Evolutionary conservation across 2,113 vertebrate species (phyloP), one percentile per base, ranked within the genome.

Genomic region (Orcinus orca): DNA sequence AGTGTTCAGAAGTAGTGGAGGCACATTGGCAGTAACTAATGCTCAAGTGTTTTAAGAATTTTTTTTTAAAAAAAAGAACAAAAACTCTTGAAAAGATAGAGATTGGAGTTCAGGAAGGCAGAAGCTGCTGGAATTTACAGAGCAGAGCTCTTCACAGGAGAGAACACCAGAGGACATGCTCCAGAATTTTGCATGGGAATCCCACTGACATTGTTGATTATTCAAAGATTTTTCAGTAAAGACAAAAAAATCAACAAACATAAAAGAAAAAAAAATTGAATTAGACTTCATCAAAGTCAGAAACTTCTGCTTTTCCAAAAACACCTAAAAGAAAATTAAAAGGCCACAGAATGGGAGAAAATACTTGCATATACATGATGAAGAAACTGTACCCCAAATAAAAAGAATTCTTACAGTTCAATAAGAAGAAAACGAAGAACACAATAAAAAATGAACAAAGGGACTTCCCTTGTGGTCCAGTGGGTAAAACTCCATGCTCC

Each of bases 251-350:
- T 0, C 31, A 55, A 4, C 2, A 89, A 79, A 44, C 4, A 81
- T 60, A 60, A 36, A 76, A 20, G 33, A 50, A 33, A 82, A 76
- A 50, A 36, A 73, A 47, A 53, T 3, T 81, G 21, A 92, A 67
- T 36, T 90, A 23, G 18, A n/a, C 3, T 33, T 81, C 3, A 88
- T 44, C 25, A 79, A 92, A 92, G 25, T 13, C 2, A 73, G 82
- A 90, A 65, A 10, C 3, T 63, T 50, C 44, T 91, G 14, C 3
- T 70, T 8, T 76, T 88, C 38, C 7, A 36, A 67, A 95, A 47
- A 38, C 8, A 77, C 21, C 2, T 67, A 88, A 41, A 47, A 36
- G 20, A 97, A 76, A 93, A 90, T 70, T 84, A 73, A 96, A 74
- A n/a, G 6, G 20, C 10, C 0, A 82, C 1, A 15, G 13, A 47